Percentiles rank a stretch among this genome's conserved stretches.
These are phyloP conservation scores for Sebastolobus alascanus DNA, from an alignment of 2,797 vertebrate genomes.

Conservation along the genomic window DNA sequence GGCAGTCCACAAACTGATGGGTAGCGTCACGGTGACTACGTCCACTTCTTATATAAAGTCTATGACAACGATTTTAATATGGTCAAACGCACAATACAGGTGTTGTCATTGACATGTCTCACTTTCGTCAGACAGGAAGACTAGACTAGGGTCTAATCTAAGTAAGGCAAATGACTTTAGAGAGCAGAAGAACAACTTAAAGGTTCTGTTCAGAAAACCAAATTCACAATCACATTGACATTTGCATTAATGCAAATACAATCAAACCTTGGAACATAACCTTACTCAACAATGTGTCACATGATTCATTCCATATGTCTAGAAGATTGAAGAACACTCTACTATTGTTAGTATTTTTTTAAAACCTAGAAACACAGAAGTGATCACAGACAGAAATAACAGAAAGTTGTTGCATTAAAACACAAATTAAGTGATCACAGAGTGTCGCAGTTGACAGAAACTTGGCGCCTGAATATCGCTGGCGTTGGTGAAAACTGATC, in stretches of 20 bases:
- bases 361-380: not conserved
- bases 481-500: slow-evolving; percentile 20
- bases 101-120: not conserved
- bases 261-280: not conserved
- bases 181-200: not conserved
- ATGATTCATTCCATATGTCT: not conserved
- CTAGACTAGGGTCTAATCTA: not conserved
- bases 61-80: not conserved
- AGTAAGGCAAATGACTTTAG: not conserved
- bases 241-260: not conserved
- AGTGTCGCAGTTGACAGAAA: not conserved
- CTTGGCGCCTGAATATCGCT: slow-evolving; percentile 13
- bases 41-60: no score
- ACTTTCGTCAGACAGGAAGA: not conserved
- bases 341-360: not conserved
- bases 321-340: not conserved
- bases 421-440: slow-evolving; percentile 37
- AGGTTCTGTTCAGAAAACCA: not conserved
- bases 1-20: no score
- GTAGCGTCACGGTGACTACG: no score
- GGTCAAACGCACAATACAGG: not conserved
- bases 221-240: not conserved
- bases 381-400: slow-evolving; percentile 9
- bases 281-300: not conserved
- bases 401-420: slow-evolving; percentile 6